Base-by-base conservation (phyloP, 2,888 invertebrate genomes). In the Steinernema hermaphroditum region DNA sequence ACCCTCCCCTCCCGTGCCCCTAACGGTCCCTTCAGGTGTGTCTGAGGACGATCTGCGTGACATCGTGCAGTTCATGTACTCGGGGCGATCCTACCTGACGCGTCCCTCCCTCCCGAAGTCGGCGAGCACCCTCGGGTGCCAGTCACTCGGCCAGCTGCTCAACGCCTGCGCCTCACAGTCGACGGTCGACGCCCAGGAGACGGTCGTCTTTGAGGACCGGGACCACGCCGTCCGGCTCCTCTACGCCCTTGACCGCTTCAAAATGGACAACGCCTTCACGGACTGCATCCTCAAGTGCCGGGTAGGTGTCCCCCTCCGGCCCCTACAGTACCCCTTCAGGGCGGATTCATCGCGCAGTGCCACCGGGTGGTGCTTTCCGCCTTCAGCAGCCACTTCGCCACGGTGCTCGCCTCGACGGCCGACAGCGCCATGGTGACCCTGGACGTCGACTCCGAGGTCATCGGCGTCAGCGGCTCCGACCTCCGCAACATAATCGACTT, bases 31-130 rank as follows among this genome's bases (percentile, higher is more conserved):
- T 73, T 34, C 69, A 77, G 76, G 71, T 24, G 74, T 78, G n/a
- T 37, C 57, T 27, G 34, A 62, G 14, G 62, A 37, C 9, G 79
- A 80, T 24, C 71, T 80, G 12, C 34, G 71, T 27, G 46, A 29
- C 9, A 62, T 80, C 19, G 69, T 80, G 29, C 74, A 80, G 16
- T 80, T 70, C 70, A 76, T 79, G 74, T 79, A 79, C 68, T 70
- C 62, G n/a, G 78, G 78, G 6, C 69, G 72, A 9, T 50, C 44
- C 46, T 57, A 41, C 71, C 69, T 34, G 43, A 69, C 44, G 6
- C 69, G 57, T 16, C 43, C 49, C 14, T 70, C 37, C 14, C 37
- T 69, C 1, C 41, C 32, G 19, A 32, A 24, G 22, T 69, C 74
- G 12, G 74, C 74, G 29, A 69, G 68, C 27, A 72, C 74, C n/a